Evolutionary conservation across 2,888 invertebrate species (phyloP), one percentile per base, ranked within the genome.

Genomic region (Drosophila robusta): DNA sequence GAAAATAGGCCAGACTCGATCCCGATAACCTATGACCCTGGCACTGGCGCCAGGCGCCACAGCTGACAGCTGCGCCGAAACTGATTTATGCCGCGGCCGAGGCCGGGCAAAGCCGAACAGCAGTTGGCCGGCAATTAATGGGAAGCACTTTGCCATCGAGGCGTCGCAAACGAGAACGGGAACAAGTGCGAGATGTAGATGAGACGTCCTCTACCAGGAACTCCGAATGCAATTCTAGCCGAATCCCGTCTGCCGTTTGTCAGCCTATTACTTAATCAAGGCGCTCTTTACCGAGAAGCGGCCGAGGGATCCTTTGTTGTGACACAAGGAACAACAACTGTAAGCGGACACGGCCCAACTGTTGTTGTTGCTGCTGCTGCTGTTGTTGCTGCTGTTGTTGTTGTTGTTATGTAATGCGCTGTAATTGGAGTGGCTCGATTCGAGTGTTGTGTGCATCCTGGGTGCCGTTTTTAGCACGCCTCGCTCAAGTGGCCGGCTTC

Each of bases 61-160:
- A n/a, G n/a, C 76, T 70, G 65, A 64, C 77, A 77, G 68, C 56
- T 67, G 66, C 66, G 7, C 52, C 50, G 44, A 64, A 72, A 58
- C 75, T 64, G 87, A 81, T 87, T 81, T 81, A 87, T 87, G 50
- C 32, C 49, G 49, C 49, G 49, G 46, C 38, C 24, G 11, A 42
- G 18, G 22, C 36, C 41, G 14, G 39, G 38, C 38, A 41, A 46
- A 69, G 64, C 82, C 65, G 29, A 83, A 87, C 87, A 80, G 71
- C 81, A 81, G 81, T 87, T 81, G 87, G 84, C 69, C 42, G 66
- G 70, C 70, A 66, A 80, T 81, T 80, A 86, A 86, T 86, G 86
- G 54, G 80, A 80, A 83, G 60, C 78, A 68, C 84, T 80, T 83
- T 74, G 70, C 80, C 78, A 81, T 78, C 75, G 81, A 87, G 80